Evolutionary conservation across 2,113 vertebrate species (phyloP).

Genomic region (Donacobius atricapilla): DNA sequence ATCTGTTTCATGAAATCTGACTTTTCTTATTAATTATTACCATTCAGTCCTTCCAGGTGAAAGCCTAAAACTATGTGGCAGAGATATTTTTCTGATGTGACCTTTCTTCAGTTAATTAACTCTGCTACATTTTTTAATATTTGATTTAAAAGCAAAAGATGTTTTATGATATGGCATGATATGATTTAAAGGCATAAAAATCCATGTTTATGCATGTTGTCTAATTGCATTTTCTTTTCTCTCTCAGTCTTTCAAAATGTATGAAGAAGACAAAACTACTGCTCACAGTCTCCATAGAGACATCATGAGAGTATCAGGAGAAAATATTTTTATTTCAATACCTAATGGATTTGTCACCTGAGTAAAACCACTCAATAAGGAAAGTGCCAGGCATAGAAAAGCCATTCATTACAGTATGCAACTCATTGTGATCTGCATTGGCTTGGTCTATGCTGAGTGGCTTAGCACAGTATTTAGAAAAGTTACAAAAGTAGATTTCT

Average conservation of each 20-base stretch:
- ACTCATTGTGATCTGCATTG: conserved; percentile 1
- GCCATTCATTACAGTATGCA: neutral
- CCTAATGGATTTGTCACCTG: conserved; percentile 44
- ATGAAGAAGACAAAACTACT: conserved; percentile 22
- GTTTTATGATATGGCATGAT: neutral
- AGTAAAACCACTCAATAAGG: conserved; percentile 50
- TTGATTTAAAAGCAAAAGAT: neutral
- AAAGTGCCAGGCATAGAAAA: conserved; percentile 38
- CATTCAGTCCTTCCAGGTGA: neutral
- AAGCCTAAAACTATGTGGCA: neutral
- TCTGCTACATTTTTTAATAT: neutral
- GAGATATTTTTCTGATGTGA: neutral
- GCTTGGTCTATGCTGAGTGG: conserved; percentile 8
- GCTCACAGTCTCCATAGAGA: conserved; percentile 46
- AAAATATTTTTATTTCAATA: conserved; percentile 55
- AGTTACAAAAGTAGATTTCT: neutral
- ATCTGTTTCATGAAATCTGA: neutral
- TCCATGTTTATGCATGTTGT: neutral
- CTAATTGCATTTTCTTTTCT: neutral
- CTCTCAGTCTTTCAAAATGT: neutral
- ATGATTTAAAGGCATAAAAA: neutral
- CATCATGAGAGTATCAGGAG: conserved; percentile 8
- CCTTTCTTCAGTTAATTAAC: neutral
- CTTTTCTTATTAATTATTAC: neutral
- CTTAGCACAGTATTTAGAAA: conserved; percentile 15